Base-by-base conservation (phyloP, 2,113 vertebrate species). In the Caretta caretta region DNA sequence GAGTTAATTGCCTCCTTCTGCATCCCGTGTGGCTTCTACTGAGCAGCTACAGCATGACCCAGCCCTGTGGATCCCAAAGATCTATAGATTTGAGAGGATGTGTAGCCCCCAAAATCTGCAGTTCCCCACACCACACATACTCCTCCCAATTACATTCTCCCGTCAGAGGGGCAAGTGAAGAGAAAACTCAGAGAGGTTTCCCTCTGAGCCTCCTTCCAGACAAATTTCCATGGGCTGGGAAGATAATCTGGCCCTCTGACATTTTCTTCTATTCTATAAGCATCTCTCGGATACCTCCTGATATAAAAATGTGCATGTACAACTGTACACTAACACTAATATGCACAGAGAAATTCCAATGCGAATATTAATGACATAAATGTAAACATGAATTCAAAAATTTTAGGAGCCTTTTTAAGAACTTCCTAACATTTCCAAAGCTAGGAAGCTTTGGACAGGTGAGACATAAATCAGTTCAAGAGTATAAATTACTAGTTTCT, bases 401-500 rank as follows among this genome's bases (percentile, higher is more conserved):
- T 48, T 22, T 51, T 48, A 86, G 81, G 89, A 10, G 48, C 48
- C 25, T 25, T 24, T 5, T 82, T 87, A 54, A 72, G 65, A 88
- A 84, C 96, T 53, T 54, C 53, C 48, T 46, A 86, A 62, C 48
- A 31, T 92, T 75, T 82, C 48, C 59, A 91, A 93, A 53, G 80
- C 56, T 75, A 92, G 12, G 27, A 80, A 92, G 57, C 19, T n/a
- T 95, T 84, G 89, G 76, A 91, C 24, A 51, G 49, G 12, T 50
- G n/a, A 91, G 69, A 86, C 92, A 83, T 80, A 94, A 90, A 94
- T 94, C 65, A 90, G 53, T 6, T 62, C 81, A 79, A 48, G 48
- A 24, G 86, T 76, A 96, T 88, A 93, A 95, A 92, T 91, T 92
- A 22, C 38, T 84, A 89, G 76, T 94, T 96, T 93, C 90, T 94